Percentiles rank a stretch among this genome's conserved stretches.
Conservation (phyloP, 2,888 invertebrate species). For the Galeopsomyia nigrocyanea region DNA sequence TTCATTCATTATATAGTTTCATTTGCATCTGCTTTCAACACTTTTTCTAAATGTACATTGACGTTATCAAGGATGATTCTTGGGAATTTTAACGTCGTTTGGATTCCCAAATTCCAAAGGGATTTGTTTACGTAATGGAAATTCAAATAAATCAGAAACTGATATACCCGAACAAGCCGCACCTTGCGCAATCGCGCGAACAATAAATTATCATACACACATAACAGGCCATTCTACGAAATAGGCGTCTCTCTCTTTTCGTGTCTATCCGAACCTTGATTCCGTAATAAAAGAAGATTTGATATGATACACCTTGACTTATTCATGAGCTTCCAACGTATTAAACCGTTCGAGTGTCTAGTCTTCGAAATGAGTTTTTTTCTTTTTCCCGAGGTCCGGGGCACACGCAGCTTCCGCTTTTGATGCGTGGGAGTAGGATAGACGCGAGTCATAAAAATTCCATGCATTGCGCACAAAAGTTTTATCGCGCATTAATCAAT, state of each 20-base stretch:
- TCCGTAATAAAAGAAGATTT: conserved; percentile 10
- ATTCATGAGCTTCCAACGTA: conserved; percentile 11
- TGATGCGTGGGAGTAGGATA: neutral
- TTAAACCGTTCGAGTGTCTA: neutral
- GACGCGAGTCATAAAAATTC: conserved; percentile 7
- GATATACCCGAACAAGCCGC: neutral
- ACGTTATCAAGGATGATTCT: neutral
- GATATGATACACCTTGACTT: neutral
- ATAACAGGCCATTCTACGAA: neutral
- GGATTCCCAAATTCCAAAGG: too few relatives aligned
- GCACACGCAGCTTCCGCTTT: conserved; percentile 3
- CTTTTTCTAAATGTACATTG: conserved; percentile 36
- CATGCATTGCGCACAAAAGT: conserved; percentile 15
- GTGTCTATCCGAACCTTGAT: conserved; percentile 3
- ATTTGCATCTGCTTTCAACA: conserved; percentile 31
- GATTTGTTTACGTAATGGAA: too few relatives aligned
- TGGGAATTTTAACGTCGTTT: too few relatives aligned
- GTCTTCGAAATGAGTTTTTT: conserved; percentile 13
- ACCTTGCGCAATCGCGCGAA: neutral
- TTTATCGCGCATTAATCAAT: conserved; percentile 30
- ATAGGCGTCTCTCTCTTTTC: neutral
- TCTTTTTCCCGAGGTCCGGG: neutral
- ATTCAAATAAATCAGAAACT: too few relatives aligned
- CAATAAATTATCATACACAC: neutral
- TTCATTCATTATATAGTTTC: neutral